phyloP scores from a whole-genome alignment of 2,113 vertebrate genomes.

The Cottus gobio region DNA sequence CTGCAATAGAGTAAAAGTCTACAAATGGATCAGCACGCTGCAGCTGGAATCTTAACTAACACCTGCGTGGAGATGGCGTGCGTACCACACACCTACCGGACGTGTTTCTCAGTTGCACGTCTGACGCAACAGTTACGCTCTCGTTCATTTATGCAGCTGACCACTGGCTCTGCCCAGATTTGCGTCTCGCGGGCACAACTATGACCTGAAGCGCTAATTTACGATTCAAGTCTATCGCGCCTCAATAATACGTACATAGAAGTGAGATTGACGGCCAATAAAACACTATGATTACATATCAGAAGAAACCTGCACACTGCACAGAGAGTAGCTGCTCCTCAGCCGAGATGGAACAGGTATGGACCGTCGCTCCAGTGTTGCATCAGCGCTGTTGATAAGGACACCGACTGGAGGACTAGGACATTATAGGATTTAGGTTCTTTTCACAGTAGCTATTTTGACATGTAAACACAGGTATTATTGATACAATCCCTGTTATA shows the following conservation, averaged over 20 bases:
- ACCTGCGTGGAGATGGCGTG: too few species aligned
- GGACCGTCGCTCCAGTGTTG: background rate
- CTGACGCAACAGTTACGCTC: too few species aligned
- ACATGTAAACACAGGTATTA: background rate
- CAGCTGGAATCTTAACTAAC: background rate
- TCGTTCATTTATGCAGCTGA: too few species aligned
- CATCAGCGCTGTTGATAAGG: background rate
- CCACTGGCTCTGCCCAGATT: background rate
- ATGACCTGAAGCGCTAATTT: background rate
- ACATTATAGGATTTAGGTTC: background rate
- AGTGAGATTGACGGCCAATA: too few species aligned
- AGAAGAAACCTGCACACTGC: too few species aligned
- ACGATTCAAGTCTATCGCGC: background rate
- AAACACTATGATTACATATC: too few species aligned
- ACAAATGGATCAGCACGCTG: background rate
- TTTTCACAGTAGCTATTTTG: background rate
- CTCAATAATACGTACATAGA: too few species aligned
- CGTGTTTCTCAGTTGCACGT: too few species aligned
- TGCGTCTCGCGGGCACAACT: background rate
- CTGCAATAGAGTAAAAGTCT: background rate
- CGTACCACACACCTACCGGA: too few species aligned
- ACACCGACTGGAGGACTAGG: background rate
- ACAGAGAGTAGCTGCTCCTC: too few species aligned
- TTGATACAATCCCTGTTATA: background rate
- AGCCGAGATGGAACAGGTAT: too few species aligned